Percentiles rank a stretch among this genome's conserved stretches.
Evolutionary conservation across 2,797 vertebrate species (phyloP).

Genomic region (Micromesistius poutassou): DNA sequence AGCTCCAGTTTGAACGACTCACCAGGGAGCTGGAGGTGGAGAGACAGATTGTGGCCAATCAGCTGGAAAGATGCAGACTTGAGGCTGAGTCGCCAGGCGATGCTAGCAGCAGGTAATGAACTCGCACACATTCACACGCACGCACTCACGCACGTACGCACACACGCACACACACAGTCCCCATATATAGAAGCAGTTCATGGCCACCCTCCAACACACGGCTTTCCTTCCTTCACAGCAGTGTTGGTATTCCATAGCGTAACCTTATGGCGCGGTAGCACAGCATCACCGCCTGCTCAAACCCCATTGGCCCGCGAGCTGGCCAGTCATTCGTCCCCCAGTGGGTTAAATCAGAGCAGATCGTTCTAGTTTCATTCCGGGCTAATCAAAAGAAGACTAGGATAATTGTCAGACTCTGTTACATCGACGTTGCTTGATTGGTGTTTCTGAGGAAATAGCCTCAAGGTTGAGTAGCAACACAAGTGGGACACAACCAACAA

Average conservation of each 20-base stretch:
- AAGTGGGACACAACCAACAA: not conserved
- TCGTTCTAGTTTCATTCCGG: not conserved
- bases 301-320: constrained; percentile 32
- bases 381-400: not conserved
- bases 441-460: not conserved
- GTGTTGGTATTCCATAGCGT: constrained; percentile 50
- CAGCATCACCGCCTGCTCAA: constrained; percentile 25
- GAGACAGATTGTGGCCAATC: constrained; percentile 99
- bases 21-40: constrained; percentile 98
- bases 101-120: constrained; percentile 93
- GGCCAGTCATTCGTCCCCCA: constrained; percentile 5
- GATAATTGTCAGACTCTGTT: not conserved
- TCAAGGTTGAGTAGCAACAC: not conserved
- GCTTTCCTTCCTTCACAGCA: constrained; percentile 57
- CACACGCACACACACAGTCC: constrained; percentile 11
- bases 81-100: constrained; percentile 93
- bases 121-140: constrained; percentile 23
- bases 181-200: constrained; percentile 1
- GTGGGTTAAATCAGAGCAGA: constrained; percentile 5
- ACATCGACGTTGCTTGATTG: not conserved
- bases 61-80: constrained; percentile 98
- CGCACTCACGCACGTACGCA: constrained; percentile 19
- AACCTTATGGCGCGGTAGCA: constrained; percentile 56
- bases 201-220: constrained; percentile 54
- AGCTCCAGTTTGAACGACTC: constrained; percentile 98